Conservation (phyloP, 2,113 vertebrate genomes). For the Anarhynchus alexandrinus region DNA sequence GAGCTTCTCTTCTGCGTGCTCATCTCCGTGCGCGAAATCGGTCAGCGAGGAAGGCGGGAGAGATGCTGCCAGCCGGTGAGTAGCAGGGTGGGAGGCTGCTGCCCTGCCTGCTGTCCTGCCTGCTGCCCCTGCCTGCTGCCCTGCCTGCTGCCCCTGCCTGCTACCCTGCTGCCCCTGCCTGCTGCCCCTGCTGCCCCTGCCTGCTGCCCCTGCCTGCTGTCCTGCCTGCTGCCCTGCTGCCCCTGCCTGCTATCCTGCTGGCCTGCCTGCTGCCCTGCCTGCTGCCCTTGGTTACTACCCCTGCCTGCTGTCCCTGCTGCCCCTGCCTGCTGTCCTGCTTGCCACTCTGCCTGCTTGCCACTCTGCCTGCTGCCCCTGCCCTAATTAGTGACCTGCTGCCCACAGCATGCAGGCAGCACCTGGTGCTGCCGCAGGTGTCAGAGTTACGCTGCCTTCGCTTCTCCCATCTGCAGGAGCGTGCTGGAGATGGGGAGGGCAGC, state of each 20-base stretch:
- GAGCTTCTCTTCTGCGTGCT: background rate
- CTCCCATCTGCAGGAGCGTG: background rate
- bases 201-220: background rate
- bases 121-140: background rate
- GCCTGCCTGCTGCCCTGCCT: background rate
- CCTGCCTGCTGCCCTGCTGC: background rate
- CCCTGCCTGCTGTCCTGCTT: too few relatives aligned
- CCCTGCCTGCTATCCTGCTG: background rate
- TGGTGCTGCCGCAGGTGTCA: fast-evolving
- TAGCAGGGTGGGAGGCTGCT: background rate
- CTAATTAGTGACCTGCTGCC: background rate
- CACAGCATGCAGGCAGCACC: fast-evolving
- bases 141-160: background rate
- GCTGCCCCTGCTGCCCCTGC: background rate
- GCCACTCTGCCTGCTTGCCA: too few relatives aligned
- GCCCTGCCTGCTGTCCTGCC: background rate
- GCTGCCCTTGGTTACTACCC: too few relatives aligned
- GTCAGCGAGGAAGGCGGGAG: background rate
- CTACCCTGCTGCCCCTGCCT: too few relatives aligned
- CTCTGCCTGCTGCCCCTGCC: background rate
- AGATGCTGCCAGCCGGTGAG: fast-evolving
- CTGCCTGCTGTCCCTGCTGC: too few relatives aligned
- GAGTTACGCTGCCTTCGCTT: fast-evolving
- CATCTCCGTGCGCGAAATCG: too few relatives aligned
- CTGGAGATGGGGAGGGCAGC: background rate